Percentiles rank a stretch among this genome's conserved stretches.
Conservation (phyloP, 2,113 vertebrate genomes). For the Pipra filicauda region DNA sequence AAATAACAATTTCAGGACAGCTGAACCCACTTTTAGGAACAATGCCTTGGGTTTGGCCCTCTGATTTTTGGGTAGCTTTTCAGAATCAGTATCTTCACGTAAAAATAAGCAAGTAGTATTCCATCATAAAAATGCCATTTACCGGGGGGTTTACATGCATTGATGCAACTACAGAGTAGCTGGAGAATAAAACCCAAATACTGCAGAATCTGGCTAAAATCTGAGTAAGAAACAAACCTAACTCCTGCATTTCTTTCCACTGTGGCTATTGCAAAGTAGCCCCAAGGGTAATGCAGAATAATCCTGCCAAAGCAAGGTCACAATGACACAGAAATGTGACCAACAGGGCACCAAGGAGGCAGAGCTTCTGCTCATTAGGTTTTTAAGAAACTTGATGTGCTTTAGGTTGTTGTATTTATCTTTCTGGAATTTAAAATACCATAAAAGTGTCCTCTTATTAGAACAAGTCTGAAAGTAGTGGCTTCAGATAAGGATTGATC, state of each 20-base stretch:
- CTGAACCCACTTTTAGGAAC: neutral
- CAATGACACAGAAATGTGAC: neutral
- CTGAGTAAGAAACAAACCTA: neutral
- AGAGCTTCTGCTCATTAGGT: neutral
- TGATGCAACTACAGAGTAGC: neutral
- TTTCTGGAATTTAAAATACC: neutral
- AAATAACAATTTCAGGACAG: neutral
- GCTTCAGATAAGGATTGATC: neutral
- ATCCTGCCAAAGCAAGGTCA: neutral
- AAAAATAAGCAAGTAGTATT: neutral
- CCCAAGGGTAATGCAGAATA: neutral
- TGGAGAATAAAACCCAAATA: slow-evolving; percentile 2
- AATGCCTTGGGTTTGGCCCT: neutral
- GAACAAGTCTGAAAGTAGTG: neutral
- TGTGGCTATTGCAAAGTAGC: neutral
- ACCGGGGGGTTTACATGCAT: neutral
- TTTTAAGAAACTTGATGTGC: neutral
- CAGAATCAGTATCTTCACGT: neutral
- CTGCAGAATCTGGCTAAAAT: neutral
- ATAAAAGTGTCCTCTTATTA: neutral
- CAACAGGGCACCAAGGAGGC: neutral
- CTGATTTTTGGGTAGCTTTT: neutral
- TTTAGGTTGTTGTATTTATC: neutral
- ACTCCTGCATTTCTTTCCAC: neutral
- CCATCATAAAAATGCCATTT: neutral